Percentiles rank a stretch among this genome's conserved stretches.
Evolutionary conservation across 2,888 invertebrate species (phyloP).

Genomic region (Diabrotica balteata): DNA sequence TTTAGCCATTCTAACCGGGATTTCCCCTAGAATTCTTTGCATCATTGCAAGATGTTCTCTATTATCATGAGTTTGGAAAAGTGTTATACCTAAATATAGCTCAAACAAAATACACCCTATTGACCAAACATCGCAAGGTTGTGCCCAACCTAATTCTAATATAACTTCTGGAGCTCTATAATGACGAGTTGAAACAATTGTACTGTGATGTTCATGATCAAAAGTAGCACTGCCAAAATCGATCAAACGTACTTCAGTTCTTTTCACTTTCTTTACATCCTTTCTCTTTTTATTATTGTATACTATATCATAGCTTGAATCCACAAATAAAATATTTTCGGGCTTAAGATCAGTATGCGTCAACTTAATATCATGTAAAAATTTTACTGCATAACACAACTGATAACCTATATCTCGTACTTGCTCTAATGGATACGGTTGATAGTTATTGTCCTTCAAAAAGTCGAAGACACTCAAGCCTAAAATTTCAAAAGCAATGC

Average conservation of each 20-base stretch:
- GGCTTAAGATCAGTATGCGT: slow-evolving; percentile 99
- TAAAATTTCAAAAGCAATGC: slow-evolving; percentile 97
- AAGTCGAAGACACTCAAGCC: slow-evolving; percentile 98
- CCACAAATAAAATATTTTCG: slow-evolving; percentile 97
- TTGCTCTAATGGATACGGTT: slow-evolving; percentile 97
- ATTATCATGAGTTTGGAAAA: slow-evolving; percentile 99
- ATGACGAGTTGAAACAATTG: slow-evolving; percentile 98
- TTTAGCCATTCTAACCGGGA: slow-evolving; percentile 91
- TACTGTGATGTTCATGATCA: slow-evolving; percentile 99
- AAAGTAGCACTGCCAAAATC: slow-evolving; percentile 99
- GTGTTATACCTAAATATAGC: slow-evolving; percentile 94
- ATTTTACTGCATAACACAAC: slow-evolving; percentile 94
- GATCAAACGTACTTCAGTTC: slow-evolving; percentile 94
- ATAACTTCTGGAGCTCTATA: slow-evolving; percentile 99
- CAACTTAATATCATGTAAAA: slow-evolving; percentile 95
- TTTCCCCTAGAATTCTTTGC: slow-evolving; percentile 96
- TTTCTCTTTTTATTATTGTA: slow-evolving; percentile 83
- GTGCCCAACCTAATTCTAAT: slow-evolving; percentile 98
- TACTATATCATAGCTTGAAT: slow-evolving; percentile 86
- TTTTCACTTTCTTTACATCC: slow-evolving; percentile 86
- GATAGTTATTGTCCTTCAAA: slow-evolving; percentile 98
- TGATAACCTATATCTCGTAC: slow-evolving; percentile 98
- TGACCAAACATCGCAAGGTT: slow-evolving; percentile 99
- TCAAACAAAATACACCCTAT: slow-evolving; percentile 99
- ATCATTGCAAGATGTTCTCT: slow-evolving; percentile 99